Percentiles rank a stretch among this genome's conserved stretches.
phyloP scores from a whole-genome alignment of 2,797 vertebrate genomes.

The Pseudomugil tenellus region DNA sequence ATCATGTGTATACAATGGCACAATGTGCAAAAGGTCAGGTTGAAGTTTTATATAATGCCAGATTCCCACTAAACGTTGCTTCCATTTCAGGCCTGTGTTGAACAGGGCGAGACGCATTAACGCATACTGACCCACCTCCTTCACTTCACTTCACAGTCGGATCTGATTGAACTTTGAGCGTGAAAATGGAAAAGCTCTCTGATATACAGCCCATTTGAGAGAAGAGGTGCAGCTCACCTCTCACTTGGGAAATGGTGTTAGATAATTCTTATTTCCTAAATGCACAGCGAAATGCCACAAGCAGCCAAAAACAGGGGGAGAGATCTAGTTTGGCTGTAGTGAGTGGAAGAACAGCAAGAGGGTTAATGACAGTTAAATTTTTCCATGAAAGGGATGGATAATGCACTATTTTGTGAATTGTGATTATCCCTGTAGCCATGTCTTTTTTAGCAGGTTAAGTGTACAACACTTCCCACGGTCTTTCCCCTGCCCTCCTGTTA shows the following conservation, averaged over 20 bases:
- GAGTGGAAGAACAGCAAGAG: slow-evolving; percentile 5
- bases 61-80: not conserved
- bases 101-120: slow-evolving; percentile 3
- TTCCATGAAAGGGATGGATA: slow-evolving; percentile 9
- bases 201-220: slow-evolving; percentile 9
- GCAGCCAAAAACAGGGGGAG: not conserved
- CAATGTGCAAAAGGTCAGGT: slow-evolving; percentile 6
- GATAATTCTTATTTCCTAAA: not conserved
- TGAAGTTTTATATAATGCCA: not conserved
- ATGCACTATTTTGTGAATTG: slow-evolving; percentile 12
- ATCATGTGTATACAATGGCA: slow-evolving; percentile 1
- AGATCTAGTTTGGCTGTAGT: slow-evolving; percentile 1
- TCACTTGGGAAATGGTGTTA: not conserved
- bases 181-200: slow-evolving; percentile 1
- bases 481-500: slow-evolving; percentile 8
- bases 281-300: slow-evolving; percentile 7
- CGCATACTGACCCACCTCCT: not conserved
- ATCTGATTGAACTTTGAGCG: slow-evolving; percentile 11
- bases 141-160: not conserved
- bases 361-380: slow-evolving; percentile 24
- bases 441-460: slow-evolving; percentile 20
- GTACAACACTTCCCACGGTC: not conserved
- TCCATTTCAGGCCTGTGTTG: not conserved
- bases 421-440: slow-evolving; percentile 11
- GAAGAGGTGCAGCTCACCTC: slow-evolving; percentile 5